phyloP scores from a whole-genome alignment of 2,113 vertebrate species.

The Corynorhinus townsendii region DNA sequence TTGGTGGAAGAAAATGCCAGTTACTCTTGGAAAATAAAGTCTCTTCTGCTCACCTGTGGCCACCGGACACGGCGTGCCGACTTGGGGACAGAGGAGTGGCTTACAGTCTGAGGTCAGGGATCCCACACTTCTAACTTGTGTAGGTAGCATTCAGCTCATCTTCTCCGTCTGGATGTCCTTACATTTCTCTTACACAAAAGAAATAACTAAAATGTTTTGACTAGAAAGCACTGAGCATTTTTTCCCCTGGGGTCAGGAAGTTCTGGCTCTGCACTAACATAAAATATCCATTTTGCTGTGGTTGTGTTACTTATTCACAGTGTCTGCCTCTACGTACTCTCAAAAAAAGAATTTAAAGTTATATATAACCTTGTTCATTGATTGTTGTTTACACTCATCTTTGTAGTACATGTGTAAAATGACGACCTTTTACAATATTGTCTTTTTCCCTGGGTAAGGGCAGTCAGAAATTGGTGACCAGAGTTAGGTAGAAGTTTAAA shows the following conservation, averaged over 20 bases:
- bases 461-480: constrained; percentile 11
- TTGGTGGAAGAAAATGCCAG: not conserved
- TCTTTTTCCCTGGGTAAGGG: not conserved
- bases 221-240: not conserved
- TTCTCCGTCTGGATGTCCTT: not conserved
- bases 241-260: not conserved
- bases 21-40: not conserved
- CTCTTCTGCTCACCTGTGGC: not conserved
- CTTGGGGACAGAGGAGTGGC: too few relatives aligned
- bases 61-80: not conserved
- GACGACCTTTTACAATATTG: not conserved
- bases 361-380: not conserved
- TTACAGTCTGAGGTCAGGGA: not conserved
- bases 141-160: not conserved
- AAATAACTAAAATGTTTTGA: not conserved
- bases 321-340: not conserved
- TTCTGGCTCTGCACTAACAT: not conserved
- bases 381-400: not conserved
- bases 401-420: not conserved
- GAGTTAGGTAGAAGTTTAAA: not conserved
- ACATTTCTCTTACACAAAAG: not conserved
- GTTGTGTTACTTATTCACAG: not conserved
- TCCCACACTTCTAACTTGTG: not conserved
- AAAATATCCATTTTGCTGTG: not conserved
- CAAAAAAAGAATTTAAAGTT: not conserved